These are phyloP conservation scores for Engystomops pustulosus DNA, from an alignment of 2,113 vertebrate genomes.

Conservation along the genomic window DNA sequence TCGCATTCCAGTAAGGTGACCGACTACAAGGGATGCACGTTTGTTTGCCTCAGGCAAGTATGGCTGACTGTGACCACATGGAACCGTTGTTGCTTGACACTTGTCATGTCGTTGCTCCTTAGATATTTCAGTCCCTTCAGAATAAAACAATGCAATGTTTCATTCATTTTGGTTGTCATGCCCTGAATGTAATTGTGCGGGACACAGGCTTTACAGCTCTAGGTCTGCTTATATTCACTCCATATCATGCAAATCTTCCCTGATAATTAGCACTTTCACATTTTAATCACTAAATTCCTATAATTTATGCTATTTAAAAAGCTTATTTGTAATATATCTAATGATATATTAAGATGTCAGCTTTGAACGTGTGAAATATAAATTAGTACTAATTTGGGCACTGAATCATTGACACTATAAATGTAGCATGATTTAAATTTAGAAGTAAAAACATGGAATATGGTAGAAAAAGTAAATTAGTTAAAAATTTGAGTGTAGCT, in stretches of 20 bases:
- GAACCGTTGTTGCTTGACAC: not conserved
- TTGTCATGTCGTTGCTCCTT: not conserved
- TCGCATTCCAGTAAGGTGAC: not conserved
- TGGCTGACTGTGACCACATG: not conserved
- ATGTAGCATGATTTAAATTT: not conserved
- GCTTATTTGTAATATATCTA: not conserved
- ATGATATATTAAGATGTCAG: not conserved
- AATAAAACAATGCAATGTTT: not conserved
- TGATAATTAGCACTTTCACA: not conserved
- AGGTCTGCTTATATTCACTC: not conserved
- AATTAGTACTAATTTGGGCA: conserved; percentile 1
- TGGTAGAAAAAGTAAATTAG: not conserved
- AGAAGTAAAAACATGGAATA: not conserved
- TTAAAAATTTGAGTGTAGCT: not conserved
- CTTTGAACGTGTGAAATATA: conserved; percentile 3
- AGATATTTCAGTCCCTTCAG: not conserved
- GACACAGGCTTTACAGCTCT: not conserved
- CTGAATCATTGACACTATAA: conserved; percentile 5
- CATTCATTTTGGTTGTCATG: not conserved
- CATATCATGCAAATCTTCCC: not conserved
- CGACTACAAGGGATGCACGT: not conserved
- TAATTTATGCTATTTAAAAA: conserved; percentile 10
- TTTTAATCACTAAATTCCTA: not conserved
- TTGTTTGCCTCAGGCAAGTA: not conserved
- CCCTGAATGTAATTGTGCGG: not conserved